Percentiles rank a stretch among this genome's conserved stretches.
Evolutionary conservation across 2,888 invertebrate species (phyloP).

Genomic region (Sphaerophoria rueppellii): DNA sequence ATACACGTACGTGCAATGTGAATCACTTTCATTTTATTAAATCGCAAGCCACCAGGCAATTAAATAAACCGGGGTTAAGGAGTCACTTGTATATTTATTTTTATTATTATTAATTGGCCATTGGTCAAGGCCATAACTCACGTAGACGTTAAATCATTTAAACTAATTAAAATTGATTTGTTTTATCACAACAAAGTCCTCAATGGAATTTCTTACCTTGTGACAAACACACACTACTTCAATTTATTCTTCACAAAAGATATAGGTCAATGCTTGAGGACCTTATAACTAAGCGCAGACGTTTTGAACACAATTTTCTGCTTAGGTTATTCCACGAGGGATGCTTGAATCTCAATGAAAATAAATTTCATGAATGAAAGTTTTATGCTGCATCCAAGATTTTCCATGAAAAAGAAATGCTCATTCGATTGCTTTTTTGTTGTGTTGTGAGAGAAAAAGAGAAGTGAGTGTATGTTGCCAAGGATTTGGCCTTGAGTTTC

Average conservation of each 20-base stretch:
- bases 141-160: not conserved
- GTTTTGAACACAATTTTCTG: constrained; percentile 23
- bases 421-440: not conserved
- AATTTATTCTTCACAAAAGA: constrained; percentile 39
- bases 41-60: not conserved
- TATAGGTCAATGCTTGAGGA: constrained; percentile 4
- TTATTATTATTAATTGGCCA: constrained; percentile 1
- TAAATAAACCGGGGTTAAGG: not conserved
- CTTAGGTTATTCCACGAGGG: constrained; percentile 3
- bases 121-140: constrained; percentile 33
- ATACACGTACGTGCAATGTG: constrained; percentile 1
- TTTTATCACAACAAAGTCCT: constrained; percentile 16
- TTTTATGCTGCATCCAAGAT: constrained; percentile 23
- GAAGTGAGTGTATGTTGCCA: constrained; percentile 1
- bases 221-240: constrained; percentile 17
- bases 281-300: not conserved
- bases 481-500: constrained; percentile 38
- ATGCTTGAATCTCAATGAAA: constrained; percentile 45
- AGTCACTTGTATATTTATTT: not conserved
- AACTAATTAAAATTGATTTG: constrained; percentile 17
- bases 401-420: not conserved
- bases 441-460: constrained; percentile 10
- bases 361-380: constrained; percentile 65
- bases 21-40: constrained; percentile 34
- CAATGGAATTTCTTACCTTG: constrained; percentile 47